Conservation (phyloP, 2,113 vertebrate species). For the Thomomys bottae region DNA sequence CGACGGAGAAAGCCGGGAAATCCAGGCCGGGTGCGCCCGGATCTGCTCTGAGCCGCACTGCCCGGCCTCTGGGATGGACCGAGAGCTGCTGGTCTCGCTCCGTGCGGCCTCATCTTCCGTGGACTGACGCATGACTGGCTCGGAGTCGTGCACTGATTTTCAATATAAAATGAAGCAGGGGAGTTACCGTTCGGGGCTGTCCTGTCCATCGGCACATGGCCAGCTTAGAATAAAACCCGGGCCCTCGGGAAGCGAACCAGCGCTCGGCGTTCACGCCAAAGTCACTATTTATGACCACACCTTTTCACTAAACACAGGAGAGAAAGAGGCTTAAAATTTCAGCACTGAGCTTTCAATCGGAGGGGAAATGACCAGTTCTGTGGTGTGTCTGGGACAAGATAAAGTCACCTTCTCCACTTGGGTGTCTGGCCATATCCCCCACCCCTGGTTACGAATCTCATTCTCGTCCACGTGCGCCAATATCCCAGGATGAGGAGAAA, state of each 20-base stretch:
- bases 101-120: background rate
- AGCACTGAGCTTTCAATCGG: background rate
- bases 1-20: too few relatives aligned
- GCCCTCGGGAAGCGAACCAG: background rate
- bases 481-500: rapidly evolving
- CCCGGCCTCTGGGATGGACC: too few relatives aligned
- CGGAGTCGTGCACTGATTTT: rapidly evolving
- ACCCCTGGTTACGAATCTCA: rapidly evolving
- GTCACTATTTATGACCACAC: background rate
- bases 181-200: background rate
- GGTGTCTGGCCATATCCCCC: background rate
- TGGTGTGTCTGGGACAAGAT: background rate
- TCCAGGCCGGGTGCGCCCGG: too few relatives aligned
- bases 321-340: background rate
- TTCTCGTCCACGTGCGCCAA: rapidly evolving
- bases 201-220: background rate
- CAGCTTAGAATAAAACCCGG: background rate
- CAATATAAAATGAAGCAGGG: background rate
- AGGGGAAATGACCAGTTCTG: background rate
- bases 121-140: rapidly evolving
- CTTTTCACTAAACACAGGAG: background rate
- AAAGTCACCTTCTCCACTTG: background rate
- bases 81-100: too few relatives aligned
- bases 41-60: too few relatives aligned
- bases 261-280: background rate